Conservation (phyloP, 2,888 invertebrate species). For the Schizaphis graminum region DNA sequence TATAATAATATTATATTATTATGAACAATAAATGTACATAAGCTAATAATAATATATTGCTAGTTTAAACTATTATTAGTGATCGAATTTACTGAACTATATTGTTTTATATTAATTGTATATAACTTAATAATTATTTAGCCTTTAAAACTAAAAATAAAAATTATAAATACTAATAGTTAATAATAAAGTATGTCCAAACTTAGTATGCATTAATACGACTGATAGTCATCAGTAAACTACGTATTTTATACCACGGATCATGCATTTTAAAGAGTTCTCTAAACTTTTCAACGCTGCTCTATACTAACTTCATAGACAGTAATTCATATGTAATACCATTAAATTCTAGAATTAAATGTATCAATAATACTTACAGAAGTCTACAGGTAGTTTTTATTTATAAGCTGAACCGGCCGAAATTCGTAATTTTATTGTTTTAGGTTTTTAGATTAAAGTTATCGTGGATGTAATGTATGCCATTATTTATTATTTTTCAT, state of each 20-base stretch:
- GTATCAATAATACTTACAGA: background rate
- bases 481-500: background rate
- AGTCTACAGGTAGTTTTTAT: background rate
- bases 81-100: background rate
- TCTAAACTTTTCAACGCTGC: background rate
- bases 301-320: background rate
- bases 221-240: background rate
- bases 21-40: background rate
- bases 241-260: background rate
- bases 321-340: background rate
- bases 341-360: background rate
- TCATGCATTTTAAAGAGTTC: conserved; percentile 21
- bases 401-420: background rate
- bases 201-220: background rate
- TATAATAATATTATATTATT: no score
- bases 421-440: background rate
- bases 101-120: background rate
- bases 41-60: background rate
- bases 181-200: background rate
- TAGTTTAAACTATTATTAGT: background rate
- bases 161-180: background rate
- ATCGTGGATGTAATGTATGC: background rate
- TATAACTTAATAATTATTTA: background rate
- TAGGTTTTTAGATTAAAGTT: background rate
- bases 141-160: background rate